Percentiles rank a stretch among this genome's conserved stretches.
These are phyloP conservation scores for Omphaloscelis lunosa DNA, from an alignment of 2,888 invertebrate genomes.

Conservation along the genomic window DNA sequence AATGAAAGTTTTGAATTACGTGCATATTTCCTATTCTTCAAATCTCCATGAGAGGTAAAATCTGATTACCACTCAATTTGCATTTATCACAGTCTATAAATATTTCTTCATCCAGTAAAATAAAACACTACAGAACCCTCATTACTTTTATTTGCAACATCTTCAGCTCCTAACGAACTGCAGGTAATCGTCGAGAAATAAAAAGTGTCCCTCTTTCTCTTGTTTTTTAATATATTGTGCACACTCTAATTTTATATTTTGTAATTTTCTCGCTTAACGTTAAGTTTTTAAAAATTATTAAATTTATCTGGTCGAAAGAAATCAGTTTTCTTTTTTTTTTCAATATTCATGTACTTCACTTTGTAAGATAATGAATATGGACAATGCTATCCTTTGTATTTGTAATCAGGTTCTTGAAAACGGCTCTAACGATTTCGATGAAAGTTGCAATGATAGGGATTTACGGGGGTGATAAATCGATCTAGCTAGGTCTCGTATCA, in stretches of 20 bases:
- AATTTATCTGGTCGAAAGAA: neutral
- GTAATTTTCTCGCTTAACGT: constrained; percentile 7
- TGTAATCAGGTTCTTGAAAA: no score
- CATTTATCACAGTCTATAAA: constrained; percentile 8
- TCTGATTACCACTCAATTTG: neutral
- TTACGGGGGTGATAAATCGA: no score
- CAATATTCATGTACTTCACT: neutral
- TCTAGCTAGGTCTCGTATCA: no score
- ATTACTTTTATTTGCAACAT: constrained; percentile 21
- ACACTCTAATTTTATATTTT: constrained; percentile 46
- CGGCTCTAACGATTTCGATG: no score
- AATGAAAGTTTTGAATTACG: no score
- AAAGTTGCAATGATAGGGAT: no score
- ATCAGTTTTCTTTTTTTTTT: neutral
- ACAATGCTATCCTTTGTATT: no score
- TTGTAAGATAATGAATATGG: neutral
- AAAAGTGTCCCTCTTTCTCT: constrained; percentile 36
- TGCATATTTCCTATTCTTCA: no score
- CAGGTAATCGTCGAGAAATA: constrained; percentile 53
- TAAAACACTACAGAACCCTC: constrained; percentile 40
- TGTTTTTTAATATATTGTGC: constrained; percentile 48
- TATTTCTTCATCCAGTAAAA: constrained; percentile 12
- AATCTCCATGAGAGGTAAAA: neutral
- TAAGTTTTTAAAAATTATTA: neutral
- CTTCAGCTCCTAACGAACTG: constrained; percentile 40